Evolutionary conservation across 2,888 invertebrate genomes (phyloP).

Genomic region (Chouioia cunea): DNA sequence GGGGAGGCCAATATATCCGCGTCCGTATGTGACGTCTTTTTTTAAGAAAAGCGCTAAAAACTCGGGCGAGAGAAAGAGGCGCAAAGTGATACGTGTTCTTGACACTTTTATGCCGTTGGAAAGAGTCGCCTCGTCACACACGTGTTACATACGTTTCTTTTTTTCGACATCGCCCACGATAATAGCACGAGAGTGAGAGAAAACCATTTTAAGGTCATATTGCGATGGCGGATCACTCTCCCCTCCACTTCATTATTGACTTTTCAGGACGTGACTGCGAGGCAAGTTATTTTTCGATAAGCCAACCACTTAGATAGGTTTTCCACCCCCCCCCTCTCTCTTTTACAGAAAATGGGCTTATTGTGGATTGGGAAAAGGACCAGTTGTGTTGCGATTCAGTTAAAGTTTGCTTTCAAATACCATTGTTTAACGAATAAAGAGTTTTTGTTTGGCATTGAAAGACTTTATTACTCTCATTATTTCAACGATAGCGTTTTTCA

Average conservation of each 20-base stretch:
- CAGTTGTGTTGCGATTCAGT: too few relatives aligned
- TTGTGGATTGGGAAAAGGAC: too few relatives aligned
- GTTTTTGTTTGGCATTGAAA: too few relatives aligned
- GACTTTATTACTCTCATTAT: too few relatives aligned
- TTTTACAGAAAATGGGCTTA: neutral
- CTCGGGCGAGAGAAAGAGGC: slow-evolving; percentile 25
- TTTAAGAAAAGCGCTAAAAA: slow-evolving; percentile 51
- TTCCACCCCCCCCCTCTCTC: neutral
- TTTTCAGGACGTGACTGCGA: slow-evolving; percentile 1
- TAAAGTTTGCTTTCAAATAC: too few relatives aligned
- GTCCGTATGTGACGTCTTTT: slow-evolving; percentile 50
- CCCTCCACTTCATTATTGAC: slow-evolving; percentile 14
- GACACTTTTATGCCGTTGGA: slow-evolving; percentile 58
- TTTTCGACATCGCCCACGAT: slow-evolving; percentile 20
- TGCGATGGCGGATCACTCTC: slow-evolving; percentile 15
- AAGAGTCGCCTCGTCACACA: slow-evolving; percentile 11
- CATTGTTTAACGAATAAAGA: too few relatives aligned
- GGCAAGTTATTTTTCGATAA: slow-evolving; percentile 25
- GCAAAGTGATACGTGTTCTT: slow-evolving; percentile 61
- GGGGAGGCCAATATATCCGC: slow-evolving; percentile 17
- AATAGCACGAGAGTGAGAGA: slow-evolving; percentile 7
- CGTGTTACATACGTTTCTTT: neutral
- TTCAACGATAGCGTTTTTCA: too few relatives aligned
- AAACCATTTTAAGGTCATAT: too few relatives aligned
- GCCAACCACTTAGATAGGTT: slow-evolving; percentile 15